Evolutionary conservation across 1,140 invertebrate genomes (phyloP).

Genomic region (Drosophila nikananu): DNA sequence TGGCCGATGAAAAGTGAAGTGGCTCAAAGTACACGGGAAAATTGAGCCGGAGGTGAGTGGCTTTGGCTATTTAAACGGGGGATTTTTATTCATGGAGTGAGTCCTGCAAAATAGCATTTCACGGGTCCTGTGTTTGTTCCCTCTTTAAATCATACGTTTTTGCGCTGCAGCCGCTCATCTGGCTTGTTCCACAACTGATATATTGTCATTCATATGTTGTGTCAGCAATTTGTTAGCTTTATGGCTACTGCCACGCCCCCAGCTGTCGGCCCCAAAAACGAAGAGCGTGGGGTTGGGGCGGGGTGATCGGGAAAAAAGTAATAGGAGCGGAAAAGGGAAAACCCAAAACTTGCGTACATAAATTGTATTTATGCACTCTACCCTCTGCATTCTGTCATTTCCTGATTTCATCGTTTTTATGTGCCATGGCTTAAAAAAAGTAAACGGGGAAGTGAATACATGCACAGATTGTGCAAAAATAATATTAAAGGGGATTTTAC

Average conservation of each 20-base stretch:
- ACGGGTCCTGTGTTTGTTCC: neutral
- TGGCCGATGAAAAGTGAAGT: slow-evolving; percentile 6
- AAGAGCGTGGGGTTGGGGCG: neutral
- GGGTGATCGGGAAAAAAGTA: slow-evolving; percentile 41
- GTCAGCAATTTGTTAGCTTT: slow-evolving; percentile 58
- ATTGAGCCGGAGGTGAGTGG: neutral
- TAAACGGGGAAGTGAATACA: neutral
- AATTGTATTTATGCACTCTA: slow-evolving; percentile 53
- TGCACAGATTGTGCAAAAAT: neutral
- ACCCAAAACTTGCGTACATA: slow-evolving; percentile 44
- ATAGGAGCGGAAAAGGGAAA: slow-evolving; percentile 27
- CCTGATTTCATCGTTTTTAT: slow-evolving; percentile 26
- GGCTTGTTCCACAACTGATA: slow-evolving; percentile 45
- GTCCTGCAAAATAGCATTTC: slow-evolving; percentile 3
- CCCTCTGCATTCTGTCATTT: slow-evolving; percentile 46
- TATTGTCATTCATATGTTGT: slow-evolving; percentile 58
- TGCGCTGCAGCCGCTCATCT: slow-evolving; percentile 21
- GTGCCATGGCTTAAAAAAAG: neutral
- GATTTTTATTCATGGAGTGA: neutral
- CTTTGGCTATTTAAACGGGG: neutral
- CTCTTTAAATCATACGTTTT: slow-evolving; percentile 37
- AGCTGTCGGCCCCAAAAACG: slow-evolving; percentile 32
- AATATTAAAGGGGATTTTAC: neutral
- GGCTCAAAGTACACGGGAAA: slow-evolving; percentile 4
- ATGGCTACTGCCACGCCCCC: slow-evolving; percentile 50